A percentile compares a stretch with the other conserved stretches of the same genome.
Evolutionary conservation across 2,113 vertebrate species (phyloP).

Genomic region (Ophthalmolycus amberensis): DNA sequence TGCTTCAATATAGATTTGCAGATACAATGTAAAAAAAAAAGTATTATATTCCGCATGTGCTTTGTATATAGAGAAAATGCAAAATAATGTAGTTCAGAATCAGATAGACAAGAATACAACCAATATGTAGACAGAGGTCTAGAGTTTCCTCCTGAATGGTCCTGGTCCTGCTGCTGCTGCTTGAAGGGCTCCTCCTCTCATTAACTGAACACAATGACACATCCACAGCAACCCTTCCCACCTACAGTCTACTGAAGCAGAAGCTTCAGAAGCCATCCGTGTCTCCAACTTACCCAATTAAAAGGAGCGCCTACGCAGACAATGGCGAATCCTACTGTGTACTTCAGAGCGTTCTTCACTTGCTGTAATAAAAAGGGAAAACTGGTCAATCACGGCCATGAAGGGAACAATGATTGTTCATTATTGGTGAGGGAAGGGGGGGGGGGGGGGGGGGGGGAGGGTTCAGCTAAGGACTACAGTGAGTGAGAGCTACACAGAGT

Average conservation of each 20-base stretch:
- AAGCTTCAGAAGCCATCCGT: conserved; percentile 43
- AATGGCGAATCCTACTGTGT: conserved; percentile 91
- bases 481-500: conserved; percentile 54
- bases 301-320: conserved; percentile 90
- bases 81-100: conserved; percentile 9
- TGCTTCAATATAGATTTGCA: conserved; percentile 37
- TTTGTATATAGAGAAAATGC: background rate
- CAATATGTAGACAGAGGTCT: conserved; percentile 24
- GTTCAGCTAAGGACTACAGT: conserved; percentile 52
- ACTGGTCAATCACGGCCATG: conserved; percentile 57
- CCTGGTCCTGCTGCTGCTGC: conserved; percentile 38
- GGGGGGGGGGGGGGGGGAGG: background rate
- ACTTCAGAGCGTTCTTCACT: conserved; percentile 93
- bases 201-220: conserved; percentile 63
- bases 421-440: conserved; percentile 33
- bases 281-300: conserved; percentile 93
- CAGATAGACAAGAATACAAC: conserved; percentile 14
- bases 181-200: conserved; percentile 56
- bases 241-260: conserved; percentile 47
- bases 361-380: conserved; percentile 85
- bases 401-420: conserved; percentile 67
- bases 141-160: conserved; percentile 6
- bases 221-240: conserved; percentile 30
- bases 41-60: background rate
- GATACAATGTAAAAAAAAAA: background rate